Evolutionary conservation across 1,140 invertebrate species (phyloP), one percentile per base, ranked within the genome.

Genomic region (Bacillus rossius): DNA sequence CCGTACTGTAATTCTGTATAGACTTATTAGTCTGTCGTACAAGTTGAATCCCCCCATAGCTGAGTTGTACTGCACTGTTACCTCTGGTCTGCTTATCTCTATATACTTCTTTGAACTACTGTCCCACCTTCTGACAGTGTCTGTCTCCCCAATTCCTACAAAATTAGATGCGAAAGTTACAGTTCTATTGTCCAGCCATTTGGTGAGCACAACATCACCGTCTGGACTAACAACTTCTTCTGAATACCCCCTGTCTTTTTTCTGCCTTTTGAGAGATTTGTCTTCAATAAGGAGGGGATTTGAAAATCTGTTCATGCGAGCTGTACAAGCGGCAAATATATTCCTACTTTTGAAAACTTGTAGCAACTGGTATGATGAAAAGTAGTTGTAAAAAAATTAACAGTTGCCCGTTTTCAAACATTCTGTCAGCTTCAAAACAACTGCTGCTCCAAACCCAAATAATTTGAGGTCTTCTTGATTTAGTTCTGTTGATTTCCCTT

Each of bases 181-280:
- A 60, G 65, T 61, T 43, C 68, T 70, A 64, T 74, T 75, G 59
- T 75, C 71, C 51, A 72, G 34, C 74, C 70, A 75, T 49, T 73
- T 74, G 38, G 68, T 67, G 22, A 75, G 54, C 4, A 34, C 29
- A 34, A 34, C 10, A 34, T 34, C 29, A 7, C 29, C 29, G 10
- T 34, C 29, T 34, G 10, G 5, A 34, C 29, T 34, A 34, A 34
- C 10, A 7, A 34, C 29, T 34, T 34, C 29, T 34, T 34, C 29
- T 4, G 5, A 7, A 10, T 34, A 34, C 5, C 64, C 64, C 59
- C 53, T 61, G 14, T 47, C 41, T 43, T 59, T 40, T 43, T 61
- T 61, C 29, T 34, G 29, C 29, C 10, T 4, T 29, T 51, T 55
- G 8, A 65, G 38, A 34, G 56, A 43, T 48, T 57, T 64, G 10